phyloP scores from a whole-genome alignment of 1,140 invertebrate genomes.

The Drosophila lowei region DNA sequence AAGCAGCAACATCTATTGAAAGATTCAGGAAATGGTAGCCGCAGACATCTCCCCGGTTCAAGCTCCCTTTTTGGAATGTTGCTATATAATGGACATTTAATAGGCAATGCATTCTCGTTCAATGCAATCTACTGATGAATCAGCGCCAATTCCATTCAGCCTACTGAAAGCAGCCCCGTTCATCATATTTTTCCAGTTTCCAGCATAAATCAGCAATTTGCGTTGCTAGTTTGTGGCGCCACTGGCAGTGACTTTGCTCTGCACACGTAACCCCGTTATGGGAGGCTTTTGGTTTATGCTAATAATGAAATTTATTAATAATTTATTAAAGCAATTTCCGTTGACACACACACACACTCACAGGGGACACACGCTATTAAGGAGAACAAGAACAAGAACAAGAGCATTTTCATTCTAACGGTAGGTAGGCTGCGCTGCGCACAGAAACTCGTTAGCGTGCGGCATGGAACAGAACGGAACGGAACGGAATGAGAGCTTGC shows the following conservation, averaged over 20 bases:
- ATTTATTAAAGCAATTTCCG: conserved; percentile 79
- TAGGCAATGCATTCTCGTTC: too few relatives aligned
- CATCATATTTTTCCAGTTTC: conserved; percentile 24
- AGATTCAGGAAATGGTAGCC: too few relatives aligned
- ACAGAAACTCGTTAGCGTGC: conserved; percentile 39
- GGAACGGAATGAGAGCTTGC: conserved; percentile 1
- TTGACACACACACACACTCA: conserved; percentile 34
- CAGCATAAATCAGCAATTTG: conserved; percentile 41
- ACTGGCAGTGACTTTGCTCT: conserved; percentile 29
- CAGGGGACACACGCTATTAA: neutral
- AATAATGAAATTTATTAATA: conserved; percentile 73
- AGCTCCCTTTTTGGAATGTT: too few relatives aligned
- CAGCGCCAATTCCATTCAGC: too few relatives aligned
- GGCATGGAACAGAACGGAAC: conserved; percentile 9
- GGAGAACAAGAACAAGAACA: conserved; percentile 27
- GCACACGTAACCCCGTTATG: conserved; percentile 53
- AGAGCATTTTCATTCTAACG: conserved; percentile 55
- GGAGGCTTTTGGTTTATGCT: conserved; percentile 35
- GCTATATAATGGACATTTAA: too few relatives aligned
- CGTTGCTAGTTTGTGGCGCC: conserved; percentile 31
- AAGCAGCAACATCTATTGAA: too few relatives aligned
- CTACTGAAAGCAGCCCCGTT: too few relatives aligned
- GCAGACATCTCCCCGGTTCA: too few relatives aligned
- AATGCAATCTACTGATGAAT: too few relatives aligned
- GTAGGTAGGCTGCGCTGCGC: conserved; percentile 26